These are phyloP conservation scores for Drosophila pachea DNA, from an alignment of 1,140 invertebrate genomes.

Conservation along the genomic window DNA sequence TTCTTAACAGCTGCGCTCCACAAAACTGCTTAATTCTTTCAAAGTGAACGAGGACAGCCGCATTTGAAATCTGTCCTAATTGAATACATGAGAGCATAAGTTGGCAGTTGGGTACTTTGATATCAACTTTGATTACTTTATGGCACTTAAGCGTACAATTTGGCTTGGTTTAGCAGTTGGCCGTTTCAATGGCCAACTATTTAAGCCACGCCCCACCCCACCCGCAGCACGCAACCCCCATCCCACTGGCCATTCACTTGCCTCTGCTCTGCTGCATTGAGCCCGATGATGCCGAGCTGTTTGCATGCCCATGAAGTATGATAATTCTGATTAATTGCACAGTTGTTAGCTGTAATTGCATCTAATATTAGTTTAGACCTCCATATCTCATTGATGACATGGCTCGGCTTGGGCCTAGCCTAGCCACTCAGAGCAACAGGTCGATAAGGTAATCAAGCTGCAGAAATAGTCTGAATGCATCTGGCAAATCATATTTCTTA, in stretches of 20 bases:
- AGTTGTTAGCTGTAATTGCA: conserved; percentile 6
- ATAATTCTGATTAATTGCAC: conserved; percentile 63
- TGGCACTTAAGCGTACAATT: conserved; percentile 76
- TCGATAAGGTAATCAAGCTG: neutral
- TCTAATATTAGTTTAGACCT: neutral
- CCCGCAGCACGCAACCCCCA: too few relatives aligned
- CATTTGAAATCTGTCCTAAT: conserved; percentile 75
- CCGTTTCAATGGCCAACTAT: conserved; percentile 3
- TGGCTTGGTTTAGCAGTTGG: conserved; percentile 57
- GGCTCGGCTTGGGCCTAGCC: too few relatives aligned
- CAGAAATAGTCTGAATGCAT: neutral
- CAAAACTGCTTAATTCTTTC: conserved; percentile 75
- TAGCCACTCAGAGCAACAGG: neutral
- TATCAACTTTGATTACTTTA: conserved; percentile 77
- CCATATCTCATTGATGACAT: neutral
- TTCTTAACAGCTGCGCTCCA: conserved; percentile 64
- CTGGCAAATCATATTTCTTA: conserved; percentile 9
- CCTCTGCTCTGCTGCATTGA: neutral
- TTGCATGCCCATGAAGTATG: conserved; percentile 58
- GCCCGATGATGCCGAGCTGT: neutral
- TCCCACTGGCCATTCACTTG: neutral
- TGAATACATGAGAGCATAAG: conserved; percentile 76
- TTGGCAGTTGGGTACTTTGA: conserved; percentile 75
- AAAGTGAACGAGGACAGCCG: conserved; percentile 54
- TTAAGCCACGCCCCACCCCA: neutral